Conservation (phyloP, 2,797 vertebrate genomes). For the Tympanoctomys barrerae region DNA sequence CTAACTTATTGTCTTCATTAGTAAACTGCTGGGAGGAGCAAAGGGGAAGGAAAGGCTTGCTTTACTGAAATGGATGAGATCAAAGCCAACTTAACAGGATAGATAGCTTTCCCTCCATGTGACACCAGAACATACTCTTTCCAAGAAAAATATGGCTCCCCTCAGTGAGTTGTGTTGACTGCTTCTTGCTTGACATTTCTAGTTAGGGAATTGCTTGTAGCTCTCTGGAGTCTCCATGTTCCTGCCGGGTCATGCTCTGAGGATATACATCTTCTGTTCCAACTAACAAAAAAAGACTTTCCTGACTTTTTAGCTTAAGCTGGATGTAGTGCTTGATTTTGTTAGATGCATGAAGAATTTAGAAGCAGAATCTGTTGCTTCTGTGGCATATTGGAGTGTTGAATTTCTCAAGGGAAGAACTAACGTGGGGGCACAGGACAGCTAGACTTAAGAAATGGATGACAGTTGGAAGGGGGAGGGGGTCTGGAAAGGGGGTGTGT, state of each 20-base stretch:
- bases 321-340: background rate
- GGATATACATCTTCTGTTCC: background rate
- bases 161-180: background rate
- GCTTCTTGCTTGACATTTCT: constrained; percentile 14
- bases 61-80: background rate
- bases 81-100: constrained; percentile 3
- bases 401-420: constrained; percentile 4
- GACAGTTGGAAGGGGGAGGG: background rate
- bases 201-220: background rate
- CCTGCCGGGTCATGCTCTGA: background rate
- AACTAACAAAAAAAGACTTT: background rate
- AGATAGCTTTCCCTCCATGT: background rate
- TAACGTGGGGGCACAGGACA: rapidly evolving
- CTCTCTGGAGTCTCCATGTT: background rate
- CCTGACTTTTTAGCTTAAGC: background rate
- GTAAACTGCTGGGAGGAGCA: background rate
- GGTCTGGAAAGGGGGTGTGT: background rate
- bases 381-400: background rate
- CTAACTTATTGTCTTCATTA: background rate
- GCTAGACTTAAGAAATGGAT: background rate
- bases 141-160: constrained; percentile 19
- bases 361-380: background rate
- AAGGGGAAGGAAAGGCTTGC: background rate
- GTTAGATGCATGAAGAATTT: background rate
- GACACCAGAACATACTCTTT: background rate